These are phyloP conservation scores for Pyxicephalus adspersus DNA, from an alignment of 2,113 vertebrate species.

Conservation along the genomic window DNA sequence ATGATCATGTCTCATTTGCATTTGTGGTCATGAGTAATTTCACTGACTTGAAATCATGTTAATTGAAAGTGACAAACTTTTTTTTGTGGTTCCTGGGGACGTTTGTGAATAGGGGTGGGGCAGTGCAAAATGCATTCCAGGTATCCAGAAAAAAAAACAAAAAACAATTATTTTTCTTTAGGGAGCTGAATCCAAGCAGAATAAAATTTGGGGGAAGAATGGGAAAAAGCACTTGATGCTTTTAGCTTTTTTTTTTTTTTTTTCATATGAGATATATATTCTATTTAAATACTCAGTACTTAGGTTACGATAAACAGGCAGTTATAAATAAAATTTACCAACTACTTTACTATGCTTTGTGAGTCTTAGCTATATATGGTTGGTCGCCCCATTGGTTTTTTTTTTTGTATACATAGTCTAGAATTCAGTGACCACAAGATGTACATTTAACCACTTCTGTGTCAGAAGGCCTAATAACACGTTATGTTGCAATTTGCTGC, in stretches of 20 bases:
- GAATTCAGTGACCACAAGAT: conserved; percentile 42
- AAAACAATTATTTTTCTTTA: conserved; percentile 44
- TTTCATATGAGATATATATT: conserved; percentile 83
- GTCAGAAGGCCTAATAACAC: conserved; percentile 52
- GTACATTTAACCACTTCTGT: conserved; percentile 55
- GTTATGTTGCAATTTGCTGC: conserved; percentile 22
- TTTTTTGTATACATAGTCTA: conserved; percentile 26
- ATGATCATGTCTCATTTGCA: conserved; percentile 71
- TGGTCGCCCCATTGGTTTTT: conserved; percentile 63
- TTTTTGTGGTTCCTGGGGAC: conserved; percentile 78
- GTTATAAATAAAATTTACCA: conserved; percentile 64
- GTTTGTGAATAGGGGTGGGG: conserved; percentile 71
- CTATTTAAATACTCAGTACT: conserved; percentile 82
- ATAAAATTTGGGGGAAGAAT: conserved; percentile 61
- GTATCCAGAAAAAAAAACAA: conserved; percentile 63
- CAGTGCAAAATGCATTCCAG: conserved; percentile 77
- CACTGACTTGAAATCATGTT: conserved; percentile 76
- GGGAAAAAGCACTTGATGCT: conserved; percentile 74
- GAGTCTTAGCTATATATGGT: conserved; percentile 76
- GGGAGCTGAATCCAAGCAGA: conserved; percentile 63
- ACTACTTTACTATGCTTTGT: conserved; percentile 75
- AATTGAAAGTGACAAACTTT: conserved; percentile 68
- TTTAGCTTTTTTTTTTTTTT: conserved; percentile 73
- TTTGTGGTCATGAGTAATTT: conserved; percentile 80
- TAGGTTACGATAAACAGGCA: conserved; percentile 78